phyloP scores from a whole-genome alignment of 2,797 vertebrate species.

The Cetoscarus ocellatus region DNA sequence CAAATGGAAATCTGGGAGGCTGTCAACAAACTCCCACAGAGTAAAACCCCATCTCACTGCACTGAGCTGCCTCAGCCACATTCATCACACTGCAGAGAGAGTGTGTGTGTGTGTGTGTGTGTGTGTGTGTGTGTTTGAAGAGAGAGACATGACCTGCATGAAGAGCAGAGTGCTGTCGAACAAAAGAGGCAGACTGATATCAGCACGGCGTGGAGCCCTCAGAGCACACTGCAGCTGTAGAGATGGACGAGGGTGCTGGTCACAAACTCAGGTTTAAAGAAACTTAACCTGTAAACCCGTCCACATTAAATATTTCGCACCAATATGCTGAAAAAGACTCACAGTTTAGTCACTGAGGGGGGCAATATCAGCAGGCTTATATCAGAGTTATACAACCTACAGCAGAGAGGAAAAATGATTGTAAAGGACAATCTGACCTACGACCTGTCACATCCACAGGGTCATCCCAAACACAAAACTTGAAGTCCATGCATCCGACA shows the following conservation, averaged over 20 bases:
- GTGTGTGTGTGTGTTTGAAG: background rate
- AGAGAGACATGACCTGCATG: slow-evolving; percentile 32
- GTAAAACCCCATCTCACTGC: background rate
- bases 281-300: background rate
- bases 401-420: too few species aligned
- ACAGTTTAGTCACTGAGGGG: too few species aligned
- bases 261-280: background rate
- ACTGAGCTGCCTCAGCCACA: slow-evolving; percentile 20
- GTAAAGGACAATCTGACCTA: too few species aligned
- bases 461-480: too few species aligned
- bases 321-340: too few species aligned
- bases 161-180: slow-evolving; percentile 12
- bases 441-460: too few species aligned
- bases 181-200: slow-evolving; percentile 7
- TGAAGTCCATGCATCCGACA: too few species aligned
- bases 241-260: background rate
- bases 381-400: too few species aligned
- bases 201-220: background rate
- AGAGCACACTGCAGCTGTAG: background rate
- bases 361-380: too few species aligned
- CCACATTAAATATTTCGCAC: background rate
- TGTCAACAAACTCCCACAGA: slow-evolving; percentile 15
- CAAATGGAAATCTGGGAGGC: slow-evolving; percentile 33
- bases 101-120: too few species aligned
- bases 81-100: slow-evolving; percentile 15